phyloP scores from a whole-genome alignment of 2,888 invertebrate genomes.

The Metopia argyrocephala region DNA sequence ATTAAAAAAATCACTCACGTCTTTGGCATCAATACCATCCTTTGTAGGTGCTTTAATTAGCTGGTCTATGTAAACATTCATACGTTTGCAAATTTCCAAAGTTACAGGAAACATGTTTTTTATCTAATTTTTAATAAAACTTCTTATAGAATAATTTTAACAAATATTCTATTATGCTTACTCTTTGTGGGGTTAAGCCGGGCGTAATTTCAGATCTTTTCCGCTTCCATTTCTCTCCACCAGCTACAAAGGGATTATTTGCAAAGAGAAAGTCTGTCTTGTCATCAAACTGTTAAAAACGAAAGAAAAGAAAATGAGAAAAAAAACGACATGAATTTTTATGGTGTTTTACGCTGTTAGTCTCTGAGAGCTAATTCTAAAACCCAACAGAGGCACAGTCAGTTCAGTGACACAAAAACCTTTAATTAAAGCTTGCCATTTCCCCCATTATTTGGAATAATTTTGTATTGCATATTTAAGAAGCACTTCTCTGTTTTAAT shows the following conservation, averaged over 20 bases:
- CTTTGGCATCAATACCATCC: conserved; percentile 77
- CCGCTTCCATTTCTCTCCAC: conserved; percentile 79
- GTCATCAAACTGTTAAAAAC: conserved; percentile 69
- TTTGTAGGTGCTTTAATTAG: conserved; percentile 69
- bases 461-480: too few relatives aligned
- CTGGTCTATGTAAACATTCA: conserved; percentile 77
- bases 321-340: neutral
- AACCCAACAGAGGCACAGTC: too few relatives aligned
- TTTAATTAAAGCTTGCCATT: too few relatives aligned
- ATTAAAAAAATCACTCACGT: conserved; percentile 65
- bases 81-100: conserved; percentile 75
- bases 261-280: conserved; percentile 78
- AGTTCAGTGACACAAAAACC: too few relatives aligned
- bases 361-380: neutral
- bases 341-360: neutral
- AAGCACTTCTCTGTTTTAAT: too few relatives aligned
- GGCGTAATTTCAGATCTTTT: conserved; percentile 79
- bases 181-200: conserved; percentile 79
- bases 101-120: conserved; percentile 79
- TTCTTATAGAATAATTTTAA: neutral
- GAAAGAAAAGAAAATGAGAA: neutral
- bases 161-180: conserved; percentile 65
- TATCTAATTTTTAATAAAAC: conserved; percentile 65
- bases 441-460: too few relatives aligned
- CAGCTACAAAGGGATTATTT: conserved; percentile 79